phyloP scores from a whole-genome alignment of 2,797 vertebrate species.

The Manis pentadactyla region DNA sequence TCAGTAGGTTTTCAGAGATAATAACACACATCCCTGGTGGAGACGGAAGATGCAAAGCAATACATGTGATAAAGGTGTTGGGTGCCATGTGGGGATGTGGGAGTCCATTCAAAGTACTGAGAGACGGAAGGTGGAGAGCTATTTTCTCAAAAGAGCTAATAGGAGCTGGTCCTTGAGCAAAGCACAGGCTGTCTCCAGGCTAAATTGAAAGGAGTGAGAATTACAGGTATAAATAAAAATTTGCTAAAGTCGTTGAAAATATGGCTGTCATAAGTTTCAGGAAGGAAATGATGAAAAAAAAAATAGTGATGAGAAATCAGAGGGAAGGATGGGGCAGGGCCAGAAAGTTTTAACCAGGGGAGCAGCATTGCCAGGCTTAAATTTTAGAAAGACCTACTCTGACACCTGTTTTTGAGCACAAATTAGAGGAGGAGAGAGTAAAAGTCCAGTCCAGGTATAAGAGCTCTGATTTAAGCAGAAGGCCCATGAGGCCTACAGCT shows the following conservation, averaged over 20 bases:
- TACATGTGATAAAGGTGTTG: no score
- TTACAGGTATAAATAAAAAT: background rate
- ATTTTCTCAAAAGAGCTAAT: background rate
- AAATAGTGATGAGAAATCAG: background rate
- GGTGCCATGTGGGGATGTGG: background rate
- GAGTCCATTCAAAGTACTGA: background rate
- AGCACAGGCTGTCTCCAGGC: background rate
- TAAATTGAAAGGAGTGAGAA: background rate
- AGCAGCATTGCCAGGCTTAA: background rate
- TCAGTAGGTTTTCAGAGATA: background rate
- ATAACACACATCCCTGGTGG: background rate
- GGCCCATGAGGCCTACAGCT: background rate
- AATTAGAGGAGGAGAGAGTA: background rate
- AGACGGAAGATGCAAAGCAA: background rate
- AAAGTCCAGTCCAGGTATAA: background rate
- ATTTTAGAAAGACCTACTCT: background rate
- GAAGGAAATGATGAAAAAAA: conserved; percentile 2
- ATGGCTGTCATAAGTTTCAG: background rate
- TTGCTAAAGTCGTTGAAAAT: background rate
- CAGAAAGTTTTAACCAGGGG: background rate
- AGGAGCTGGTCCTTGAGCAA: background rate
- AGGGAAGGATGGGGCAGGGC: background rate
- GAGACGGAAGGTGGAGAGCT: background rate
- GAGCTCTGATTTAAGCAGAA: background rate
- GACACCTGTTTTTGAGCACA: background rate